phyloP scores from a whole-genome alignment of 2,888 invertebrate species.

The Fabriciana adippe region DNA sequence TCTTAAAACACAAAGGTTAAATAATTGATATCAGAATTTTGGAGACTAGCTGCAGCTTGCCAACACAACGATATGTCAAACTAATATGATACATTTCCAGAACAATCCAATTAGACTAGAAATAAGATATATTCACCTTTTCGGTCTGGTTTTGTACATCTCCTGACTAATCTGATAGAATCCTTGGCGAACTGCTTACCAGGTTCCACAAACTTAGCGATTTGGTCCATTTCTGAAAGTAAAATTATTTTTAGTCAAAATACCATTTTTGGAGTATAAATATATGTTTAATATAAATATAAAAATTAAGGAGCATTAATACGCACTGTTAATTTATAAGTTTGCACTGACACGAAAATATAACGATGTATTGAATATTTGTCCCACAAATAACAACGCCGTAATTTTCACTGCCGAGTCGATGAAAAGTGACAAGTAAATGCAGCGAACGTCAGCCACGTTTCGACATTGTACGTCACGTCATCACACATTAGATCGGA shows the following conservation, averaged over 20 bases:
- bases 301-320: slow-evolving; percentile 28
- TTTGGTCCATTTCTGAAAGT: slow-evolving; percentile 94
- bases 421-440: slow-evolving; percentile 51
- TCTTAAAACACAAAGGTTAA: neutral
- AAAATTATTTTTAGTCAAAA: slow-evolving; percentile 39
- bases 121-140: slow-evolving; percentile 85
- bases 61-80: slow-evolving; percentile 2
- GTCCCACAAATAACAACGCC: slow-evolving; percentile 26
- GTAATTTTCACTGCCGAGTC: slow-evolving; percentile 39
- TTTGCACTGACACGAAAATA: slow-evolving; percentile 8
- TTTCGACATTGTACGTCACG: slow-evolving; percentile 69
- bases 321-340: slow-evolving; percentile 38
- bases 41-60: neutral
- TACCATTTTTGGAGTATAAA: neutral
- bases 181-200: slow-evolving; percentile 98
- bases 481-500: slow-evolving; percentile 61
- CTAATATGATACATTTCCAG: slow-evolving; percentile 9
- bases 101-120: slow-evolving; percentile 1
- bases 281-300: neutral
- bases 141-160: slow-evolving; percentile 99
- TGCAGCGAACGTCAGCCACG: slow-evolving; percentile 75
- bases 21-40: neutral
- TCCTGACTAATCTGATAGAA: slow-evolving; percentile 97
- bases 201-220: slow-evolving; percentile 96
- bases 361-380: slow-evolving; percentile 25